Base-by-base conservation (phyloP, 2,888 invertebrate species). In the Lasioglossum oenotherae region DNA sequence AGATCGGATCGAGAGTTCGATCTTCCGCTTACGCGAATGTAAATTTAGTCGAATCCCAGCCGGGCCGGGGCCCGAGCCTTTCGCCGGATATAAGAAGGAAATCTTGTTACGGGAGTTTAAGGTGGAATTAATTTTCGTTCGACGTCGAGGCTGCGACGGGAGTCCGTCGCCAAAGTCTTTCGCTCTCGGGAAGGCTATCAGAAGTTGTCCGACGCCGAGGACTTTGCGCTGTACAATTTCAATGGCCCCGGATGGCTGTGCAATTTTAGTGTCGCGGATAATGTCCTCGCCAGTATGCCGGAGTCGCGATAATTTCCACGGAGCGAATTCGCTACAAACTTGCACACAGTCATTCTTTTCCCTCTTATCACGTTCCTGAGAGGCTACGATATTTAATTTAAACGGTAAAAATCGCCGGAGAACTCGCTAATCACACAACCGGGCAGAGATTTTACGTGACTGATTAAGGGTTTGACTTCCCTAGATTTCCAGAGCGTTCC, bases 81-180 rank as follows among this genome's bases (percentile, higher is more conserved):
- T 31, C 46, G 53, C 14, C 60, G 60, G 46, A 79, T 57, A 73
- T 76, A 79, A 76, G 60, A 64, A 41, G 78, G 73, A 71, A 73
- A 78, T 81, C 81, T 81, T 84, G 84, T 81, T 78, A 84, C 78
- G 75, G 10, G 49, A 80, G 74, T 80, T 79, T 72, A 69, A 85
- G 78, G 64, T 44, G 67, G 80, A 87, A 86, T 87, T 87, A 87
- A 86, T 87, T 87, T 72, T 57, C 46, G 44, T 69, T 67, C 74
- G 81, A 67, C 41, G 77, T 12, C 12, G 41, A n/a, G 67, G 84
- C 19, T 23, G 67, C 46, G 81, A 64, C 72, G 41, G 10, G 53
- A 53, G 53, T 53, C 53, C 53, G 53, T 53, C 23, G 53, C 53
- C 79, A 78, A 85, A 78, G 75, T 73, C 73, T 76, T 82, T 53